phyloP scores from a whole-genome alignment of 1,140 invertebrate genomes.

The Brachionus plicatilis region DNA sequence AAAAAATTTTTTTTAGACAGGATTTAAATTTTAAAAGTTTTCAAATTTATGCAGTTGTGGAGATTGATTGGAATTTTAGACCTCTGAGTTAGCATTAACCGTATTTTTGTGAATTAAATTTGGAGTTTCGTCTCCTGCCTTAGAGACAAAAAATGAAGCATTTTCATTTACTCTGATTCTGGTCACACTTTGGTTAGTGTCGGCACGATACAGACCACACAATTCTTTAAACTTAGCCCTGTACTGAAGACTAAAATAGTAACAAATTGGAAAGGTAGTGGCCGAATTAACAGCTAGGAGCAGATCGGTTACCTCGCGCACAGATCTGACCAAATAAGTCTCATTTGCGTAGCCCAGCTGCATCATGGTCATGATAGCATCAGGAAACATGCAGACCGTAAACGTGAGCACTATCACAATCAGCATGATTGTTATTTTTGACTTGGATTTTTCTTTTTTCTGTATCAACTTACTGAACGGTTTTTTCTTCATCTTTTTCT shows the following conservation, averaged over 20 bases:
- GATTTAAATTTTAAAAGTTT: neutral
- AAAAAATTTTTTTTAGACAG: neutral
- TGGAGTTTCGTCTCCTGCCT: neutral
- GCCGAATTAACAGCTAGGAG: slow-evolving; percentile 67
- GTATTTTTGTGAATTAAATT: neutral
- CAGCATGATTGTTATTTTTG: slow-evolving; percentile 67
- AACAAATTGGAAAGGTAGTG: slow-evolving; percentile 71
- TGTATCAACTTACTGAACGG: neutral
- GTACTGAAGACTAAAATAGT: slow-evolving; percentile 70
- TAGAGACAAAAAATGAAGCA: neutral
- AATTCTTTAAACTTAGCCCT: slow-evolving; percentile 50
- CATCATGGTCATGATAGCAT: slow-evolving; percentile 61
- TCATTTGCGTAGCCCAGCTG: slow-evolving; percentile 53
- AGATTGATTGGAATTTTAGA: neutral
- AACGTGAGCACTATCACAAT: slow-evolving; percentile 70
- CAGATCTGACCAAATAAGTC: slow-evolving; percentile 55
- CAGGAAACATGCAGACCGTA: slow-evolving; percentile 68
- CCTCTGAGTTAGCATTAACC: neutral
- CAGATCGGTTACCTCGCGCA: slow-evolving; percentile 71
- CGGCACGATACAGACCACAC: neutral
- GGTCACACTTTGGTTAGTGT: neutral
- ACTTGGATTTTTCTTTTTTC: slow-evolving; percentile 16
- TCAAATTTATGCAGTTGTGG: neutral
- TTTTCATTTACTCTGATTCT: neutral
- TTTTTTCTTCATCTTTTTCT: slow-evolving; percentile 29